Base-by-base conservation (phyloP, 2,888 invertebrate species). In the Brassicogethes aeneus region DNA sequence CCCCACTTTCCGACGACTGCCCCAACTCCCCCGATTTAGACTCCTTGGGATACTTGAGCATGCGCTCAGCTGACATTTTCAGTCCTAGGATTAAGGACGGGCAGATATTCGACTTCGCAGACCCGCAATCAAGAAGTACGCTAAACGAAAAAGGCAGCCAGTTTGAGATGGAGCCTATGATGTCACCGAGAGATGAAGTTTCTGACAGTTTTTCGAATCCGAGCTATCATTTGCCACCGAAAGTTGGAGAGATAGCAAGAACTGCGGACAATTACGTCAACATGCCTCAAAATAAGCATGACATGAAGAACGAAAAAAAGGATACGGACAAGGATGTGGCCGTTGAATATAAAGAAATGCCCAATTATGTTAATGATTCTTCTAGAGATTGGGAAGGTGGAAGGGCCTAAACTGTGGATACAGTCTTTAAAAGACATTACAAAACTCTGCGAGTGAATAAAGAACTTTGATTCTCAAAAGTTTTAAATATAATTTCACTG, bases 61-160 rank as follows among this genome's bases (percentile, higher is more conserved):
- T 81, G 79, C 77, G 73, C 52, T 72, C 77, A 1, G 60, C 66
- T 35, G 65, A 60, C 17, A 71, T 76, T 55, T 79, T 77, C 61
- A 79, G 77, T 57, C 77, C 80, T 2, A 68, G 76, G 43, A 51
- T 62, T 1, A 62, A 62, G 3, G 65, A 67, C 2, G 47, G 44
- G 41, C 31, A 42, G 14, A 40, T 53, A 15, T 55, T 61, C 44
- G 51, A 50, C 48, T 80, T 80, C 55, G 5, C 23, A 10, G 10
- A 7, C 23, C 5, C 23, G 5, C 5, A 23, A 23, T 7, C 23
- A 10, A 10, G 5, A 7, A 7, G 5, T 5, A 10, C 5, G 10
- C 23, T 10, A 10, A 23, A 10, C 23, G n/a, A n/a, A n/a, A n/a
- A n/a, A n/a, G n/a, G n/a, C n/a, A n/a, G n/a, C n/a, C n/a, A n/a